phyloP scores from a whole-genome alignment of 2,113 vertebrate genomes.

The Alligator mississippiensis region DNA sequence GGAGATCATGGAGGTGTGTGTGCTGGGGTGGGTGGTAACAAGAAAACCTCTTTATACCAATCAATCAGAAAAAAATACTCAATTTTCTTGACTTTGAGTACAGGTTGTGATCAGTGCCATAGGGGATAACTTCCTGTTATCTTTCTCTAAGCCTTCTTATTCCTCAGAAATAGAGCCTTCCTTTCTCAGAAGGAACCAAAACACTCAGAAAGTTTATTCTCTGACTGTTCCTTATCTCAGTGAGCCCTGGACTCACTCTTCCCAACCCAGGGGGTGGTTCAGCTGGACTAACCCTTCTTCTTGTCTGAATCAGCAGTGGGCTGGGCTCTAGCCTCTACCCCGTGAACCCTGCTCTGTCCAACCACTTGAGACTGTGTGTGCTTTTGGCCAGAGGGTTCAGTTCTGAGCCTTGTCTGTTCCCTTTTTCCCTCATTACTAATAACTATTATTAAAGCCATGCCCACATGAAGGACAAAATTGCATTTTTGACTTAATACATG shows the following conservation, averaged over 20 bases:
- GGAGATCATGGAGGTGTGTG: background rate
- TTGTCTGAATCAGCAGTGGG: background rate
- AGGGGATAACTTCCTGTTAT: background rate
- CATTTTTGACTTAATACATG: background rate
- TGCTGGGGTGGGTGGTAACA: background rate
- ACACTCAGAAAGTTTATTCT: background rate
- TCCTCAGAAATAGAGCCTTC: background rate
- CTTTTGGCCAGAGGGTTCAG: background rate
- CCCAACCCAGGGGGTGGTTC: accelerated
- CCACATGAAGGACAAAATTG: background rate
- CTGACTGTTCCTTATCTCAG: constrained; percentile 3
- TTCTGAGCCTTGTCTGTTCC: background rate
- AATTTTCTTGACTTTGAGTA: background rate
- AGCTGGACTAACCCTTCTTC: background rate
- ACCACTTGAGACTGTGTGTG: background rate
- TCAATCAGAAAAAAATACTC: background rate
- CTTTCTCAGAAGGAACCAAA: background rate
- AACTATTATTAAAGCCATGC: background rate
- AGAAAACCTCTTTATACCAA: background rate
- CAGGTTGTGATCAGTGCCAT: background rate
- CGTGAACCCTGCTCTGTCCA: background rate
- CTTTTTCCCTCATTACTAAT: background rate
- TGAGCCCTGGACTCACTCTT: background rate
- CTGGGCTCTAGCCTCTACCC: background rate
- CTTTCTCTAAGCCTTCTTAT: background rate